phyloP scores from a whole-genome alignment of 2,888 invertebrate species.

The Dusona sp. region DNA sequence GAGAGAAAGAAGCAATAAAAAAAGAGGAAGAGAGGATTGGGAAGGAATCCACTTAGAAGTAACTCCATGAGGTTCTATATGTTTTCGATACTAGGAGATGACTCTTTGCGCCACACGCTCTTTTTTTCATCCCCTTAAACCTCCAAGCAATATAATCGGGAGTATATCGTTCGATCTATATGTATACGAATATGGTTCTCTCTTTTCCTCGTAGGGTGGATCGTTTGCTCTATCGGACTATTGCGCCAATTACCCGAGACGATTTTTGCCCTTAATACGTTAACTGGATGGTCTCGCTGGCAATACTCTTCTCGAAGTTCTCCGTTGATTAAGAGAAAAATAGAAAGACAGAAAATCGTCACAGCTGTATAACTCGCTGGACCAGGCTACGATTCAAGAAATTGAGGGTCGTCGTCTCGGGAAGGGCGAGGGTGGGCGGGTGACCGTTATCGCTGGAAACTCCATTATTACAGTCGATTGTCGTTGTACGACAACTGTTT shows the following conservation, averaged over 20 bases:
- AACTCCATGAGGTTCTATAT: slow-evolving; percentile 63
- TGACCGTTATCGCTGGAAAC: slow-evolving; percentile 71
- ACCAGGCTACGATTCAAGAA: slow-evolving; percentile 34
- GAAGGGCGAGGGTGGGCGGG: slow-evolving; percentile 28
- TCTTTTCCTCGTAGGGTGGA: slow-evolving; percentile 32
- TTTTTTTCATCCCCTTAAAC: slow-evolving; percentile 33
- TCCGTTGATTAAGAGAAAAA: slow-evolving; percentile 29
- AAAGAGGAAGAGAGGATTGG: slow-evolving; percentile 34
- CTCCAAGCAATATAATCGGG: slow-evolving; percentile 38
- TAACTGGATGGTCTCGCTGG: slow-evolving; percentile 42
- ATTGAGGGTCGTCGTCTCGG: slow-evolving; percentile 15
- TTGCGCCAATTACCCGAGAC: slow-evolving; percentile 71
- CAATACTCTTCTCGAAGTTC: slow-evolving; percentile 39
- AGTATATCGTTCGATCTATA: not conserved
- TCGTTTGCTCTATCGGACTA: slow-evolving; percentile 62
- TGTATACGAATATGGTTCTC: slow-evolving; percentile 13
- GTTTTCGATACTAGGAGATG: slow-evolving; percentile 1
- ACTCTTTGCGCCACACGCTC: slow-evolving; percentile 17
- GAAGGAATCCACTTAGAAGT: slow-evolving; percentile 72
- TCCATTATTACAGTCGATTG: slow-evolving; percentile 69
- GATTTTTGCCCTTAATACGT: slow-evolving; percentile 68
- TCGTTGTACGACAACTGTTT: slow-evolving; percentile 65
- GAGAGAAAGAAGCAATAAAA: not conserved
- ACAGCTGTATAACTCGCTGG: slow-evolving; percentile 37
- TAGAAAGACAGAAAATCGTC: slow-evolving; percentile 2